A percentile compares a stretch with the other conserved stretches of the same genome.
phyloP scores from a whole-genome alignment of 2,888 invertebrate species.

The Platycheirus rosarum region DNA sequence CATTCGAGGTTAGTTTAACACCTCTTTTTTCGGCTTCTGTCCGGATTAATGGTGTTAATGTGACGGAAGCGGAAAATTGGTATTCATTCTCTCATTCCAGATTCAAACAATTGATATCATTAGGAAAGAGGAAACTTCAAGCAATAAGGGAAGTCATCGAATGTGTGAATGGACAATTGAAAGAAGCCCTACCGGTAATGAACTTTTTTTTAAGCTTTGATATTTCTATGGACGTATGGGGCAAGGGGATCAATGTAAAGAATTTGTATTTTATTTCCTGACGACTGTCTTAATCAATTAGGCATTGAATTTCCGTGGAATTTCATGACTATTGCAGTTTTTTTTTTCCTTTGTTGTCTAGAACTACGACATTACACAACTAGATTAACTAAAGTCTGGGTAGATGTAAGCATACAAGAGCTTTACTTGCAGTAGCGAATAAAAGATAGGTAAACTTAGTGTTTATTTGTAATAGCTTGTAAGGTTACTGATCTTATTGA shows the following conservation, averaged over 20 bases:
- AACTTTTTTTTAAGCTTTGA: slow-evolving; percentile 14
- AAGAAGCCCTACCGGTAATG: slow-evolving; percentile 45
- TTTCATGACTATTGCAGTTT: background rate
- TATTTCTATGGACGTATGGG: slow-evolving; percentile 3
- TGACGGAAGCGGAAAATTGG: slow-evolving; percentile 37
- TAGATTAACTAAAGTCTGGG: no score
- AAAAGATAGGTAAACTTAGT: no score
- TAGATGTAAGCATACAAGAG: no score
- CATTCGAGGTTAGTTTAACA: slow-evolving; percentile 36
- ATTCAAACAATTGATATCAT: slow-evolving; percentile 19
- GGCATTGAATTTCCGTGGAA: slow-evolving; percentile 16
- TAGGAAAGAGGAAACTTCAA: slow-evolving; percentile 20
- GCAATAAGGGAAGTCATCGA: slow-evolving; percentile 1
- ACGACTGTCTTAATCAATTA: slow-evolving; percentile 32
- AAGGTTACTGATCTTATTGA: no score
- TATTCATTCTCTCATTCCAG: background rate
- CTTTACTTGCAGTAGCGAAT: no score
- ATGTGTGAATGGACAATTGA: slow-evolving; percentile 40
- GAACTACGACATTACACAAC: background rate
- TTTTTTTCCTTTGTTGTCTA: background rate
- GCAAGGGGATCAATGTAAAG: background rate
- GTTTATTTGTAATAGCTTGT: no score
- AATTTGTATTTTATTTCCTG: slow-evolving; percentile 52
- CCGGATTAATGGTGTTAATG: slow-evolving; percentile 17
- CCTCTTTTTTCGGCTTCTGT: slow-evolving; percentile 12